Percentiles rank a stretch among this genome's conserved stretches.
phyloP scores from a whole-genome alignment of 2,797 vertebrate species.

The Miichthys miiuy region DNA sequence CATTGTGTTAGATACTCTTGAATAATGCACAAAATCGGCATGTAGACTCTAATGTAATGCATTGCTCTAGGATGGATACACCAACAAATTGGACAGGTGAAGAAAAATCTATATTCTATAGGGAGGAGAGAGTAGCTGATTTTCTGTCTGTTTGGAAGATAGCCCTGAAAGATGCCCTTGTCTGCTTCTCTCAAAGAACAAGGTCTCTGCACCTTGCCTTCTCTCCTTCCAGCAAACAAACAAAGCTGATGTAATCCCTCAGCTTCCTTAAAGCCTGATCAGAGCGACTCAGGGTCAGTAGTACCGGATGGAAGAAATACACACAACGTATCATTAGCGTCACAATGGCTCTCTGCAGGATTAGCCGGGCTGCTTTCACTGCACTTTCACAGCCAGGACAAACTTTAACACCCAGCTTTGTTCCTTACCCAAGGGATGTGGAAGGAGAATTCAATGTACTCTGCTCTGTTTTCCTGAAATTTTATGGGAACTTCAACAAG shows the following conservation, averaged over 20 bases:
- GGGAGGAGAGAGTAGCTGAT: conserved; percentile 2
- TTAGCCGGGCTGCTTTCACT: conserved; percentile 59
- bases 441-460: conserved; percentile 37
- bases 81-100: conserved; percentile 42
- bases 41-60: conserved; percentile 2
- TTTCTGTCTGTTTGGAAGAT: conserved; percentile 36
- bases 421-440: conserved; percentile 24
- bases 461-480: conserved; percentile 38
- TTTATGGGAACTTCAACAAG: conserved; percentile 44
- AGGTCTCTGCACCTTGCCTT: conserved; percentile 45
- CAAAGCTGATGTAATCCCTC: conserved; percentile 76
- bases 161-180: conserved; percentile 58
- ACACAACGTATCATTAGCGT: conserved; percentile 67
- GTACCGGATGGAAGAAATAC: conserved; percentile 52
- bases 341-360: conserved; percentile 58
- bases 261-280: conserved; percentile 64
- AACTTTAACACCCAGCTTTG: conserved; percentile 53
- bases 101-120: conserved; percentile 56
- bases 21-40: conserved; percentile 34
- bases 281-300: conserved; percentile 60
- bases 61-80: conserved; percentile 12
- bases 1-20: not conserved
- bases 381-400: conserved; percentile 56
- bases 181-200: conserved; percentile 44
- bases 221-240: conserved; percentile 68